Evolutionary conservation across 2,113 vertebrate species (phyloP).

Genomic region (Pachycephala philippinensis): DNA sequence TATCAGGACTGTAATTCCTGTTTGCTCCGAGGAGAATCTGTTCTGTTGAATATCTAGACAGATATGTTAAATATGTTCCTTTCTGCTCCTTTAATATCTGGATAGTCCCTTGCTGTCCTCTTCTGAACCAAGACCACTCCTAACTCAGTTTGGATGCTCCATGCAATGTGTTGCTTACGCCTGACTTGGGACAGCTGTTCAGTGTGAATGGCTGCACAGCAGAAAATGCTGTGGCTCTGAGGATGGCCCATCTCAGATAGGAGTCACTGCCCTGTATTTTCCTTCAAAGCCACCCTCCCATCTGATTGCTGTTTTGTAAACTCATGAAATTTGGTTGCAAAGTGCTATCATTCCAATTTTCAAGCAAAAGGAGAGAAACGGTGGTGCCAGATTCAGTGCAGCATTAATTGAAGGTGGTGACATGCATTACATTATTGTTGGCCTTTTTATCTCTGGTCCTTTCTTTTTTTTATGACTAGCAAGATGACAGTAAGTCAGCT

Average conservation of each 20-base stretch:
- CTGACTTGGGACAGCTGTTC: neutral
- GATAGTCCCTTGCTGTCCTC: neutral
- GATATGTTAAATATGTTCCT: neutral
- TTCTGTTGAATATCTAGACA: neutral
- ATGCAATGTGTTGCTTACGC: neutral
- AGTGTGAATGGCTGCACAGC: fast-evolving
- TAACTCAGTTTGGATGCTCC: neutral
- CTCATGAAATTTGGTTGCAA: neutral
- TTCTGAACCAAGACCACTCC: neutral
- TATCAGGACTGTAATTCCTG: neutral
- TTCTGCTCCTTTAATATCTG: neutral
- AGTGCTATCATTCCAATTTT: neutral
- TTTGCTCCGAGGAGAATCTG: neutral
- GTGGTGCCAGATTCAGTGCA: neutral
- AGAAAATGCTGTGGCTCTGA: neutral
- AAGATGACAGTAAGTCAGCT: neutral
- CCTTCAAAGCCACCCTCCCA: neutral
- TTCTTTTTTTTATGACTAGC: neutral
- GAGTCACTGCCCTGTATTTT: neutral
- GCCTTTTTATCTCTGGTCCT: neutral
- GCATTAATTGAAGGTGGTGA: neutral
- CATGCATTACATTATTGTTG: neutral
- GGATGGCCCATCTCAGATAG: neutral
- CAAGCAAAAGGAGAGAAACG: neutral
- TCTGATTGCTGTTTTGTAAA: neutral